Conservation (phyloP, 2,888 invertebrate species). For the Plagiodera versicolora region DNA sequence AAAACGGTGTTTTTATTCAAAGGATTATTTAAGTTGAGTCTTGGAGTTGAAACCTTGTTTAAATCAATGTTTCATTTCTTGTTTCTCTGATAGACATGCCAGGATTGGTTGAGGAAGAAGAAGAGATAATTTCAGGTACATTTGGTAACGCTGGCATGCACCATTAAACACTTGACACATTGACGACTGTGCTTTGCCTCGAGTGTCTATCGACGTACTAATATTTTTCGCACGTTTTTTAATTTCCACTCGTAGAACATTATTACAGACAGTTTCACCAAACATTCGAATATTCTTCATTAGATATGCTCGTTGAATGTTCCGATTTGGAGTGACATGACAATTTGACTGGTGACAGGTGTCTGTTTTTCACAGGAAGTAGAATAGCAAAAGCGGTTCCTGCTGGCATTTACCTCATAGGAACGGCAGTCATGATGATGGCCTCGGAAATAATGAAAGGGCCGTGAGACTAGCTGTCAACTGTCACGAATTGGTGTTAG, state of each 20-base stretch:
- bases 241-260: background rate
- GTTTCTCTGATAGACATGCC: constrained; percentile 37
- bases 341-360: background rate
- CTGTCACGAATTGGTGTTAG: too few relatives aligned
- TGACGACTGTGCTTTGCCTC: too few relatives aligned
- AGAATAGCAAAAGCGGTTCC: constrained; percentile 28
- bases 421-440: constrained; percentile 29
- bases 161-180: too few relatives aligned
- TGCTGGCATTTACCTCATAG: constrained; percentile 33
- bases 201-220: too few relatives aligned
- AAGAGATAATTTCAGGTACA: constrained; percentile 29
- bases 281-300: background rate
- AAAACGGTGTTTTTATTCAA: too few relatives aligned
- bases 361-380: constrained; percentile 24
- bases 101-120: constrained; percentile 30
- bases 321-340: background rate
- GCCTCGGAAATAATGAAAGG: constrained; percentile 27
- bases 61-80: constrained; percentile 1
- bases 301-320: background rate
- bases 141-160: background rate
- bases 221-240: background rate
- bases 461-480: background rate
- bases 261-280: background rate
- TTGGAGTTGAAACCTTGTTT: background rate
- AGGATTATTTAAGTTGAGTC: background rate